Evolutionary conservation across 2,888 invertebrate species (phyloP).

Genomic region (Myathropa florea): DNA sequence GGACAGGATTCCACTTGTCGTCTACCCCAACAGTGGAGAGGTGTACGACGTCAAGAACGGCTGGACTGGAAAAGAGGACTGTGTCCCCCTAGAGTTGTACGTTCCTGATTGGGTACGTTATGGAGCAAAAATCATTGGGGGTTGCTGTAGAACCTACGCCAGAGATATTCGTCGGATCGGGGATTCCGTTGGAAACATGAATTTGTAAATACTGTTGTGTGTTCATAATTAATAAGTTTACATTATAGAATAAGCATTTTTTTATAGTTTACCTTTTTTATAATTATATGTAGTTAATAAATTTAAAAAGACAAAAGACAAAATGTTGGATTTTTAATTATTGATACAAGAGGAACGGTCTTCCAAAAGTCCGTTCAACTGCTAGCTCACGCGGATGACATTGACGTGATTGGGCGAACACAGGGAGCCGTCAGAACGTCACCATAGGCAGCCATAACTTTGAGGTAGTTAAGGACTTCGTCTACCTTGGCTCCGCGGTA

Average conservation of each 20-base stretch:
- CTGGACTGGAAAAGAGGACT: slow-evolving; percentile 87
- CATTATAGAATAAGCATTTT: slow-evolving; percentile 19
- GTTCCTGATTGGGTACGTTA: slow-evolving; percentile 90
- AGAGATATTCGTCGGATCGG: slow-evolving; percentile 89
- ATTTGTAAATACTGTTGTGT: slow-evolving; percentile 4
- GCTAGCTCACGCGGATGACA: no score
- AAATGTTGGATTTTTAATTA: not conserved
- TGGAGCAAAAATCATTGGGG: slow-evolving; percentile 93
- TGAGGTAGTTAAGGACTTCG: no score
- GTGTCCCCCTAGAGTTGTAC: slow-evolving; percentile 86
- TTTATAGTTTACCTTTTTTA: not conserved
- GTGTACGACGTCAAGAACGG: slow-evolving; percentile 77
- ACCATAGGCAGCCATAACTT: no score
- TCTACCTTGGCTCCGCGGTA: no score
- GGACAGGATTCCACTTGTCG: slow-evolving; percentile 87
- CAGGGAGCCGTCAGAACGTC: no score
- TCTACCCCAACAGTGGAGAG: slow-evolving; percentile 94
- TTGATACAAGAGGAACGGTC: no score
- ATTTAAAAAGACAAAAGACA: not conserved
- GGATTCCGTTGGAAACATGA: slow-evolving; percentile 76
- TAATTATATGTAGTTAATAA: slow-evolving; percentile 4
- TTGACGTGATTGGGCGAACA: no score
- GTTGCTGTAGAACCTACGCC: slow-evolving; percentile 94
- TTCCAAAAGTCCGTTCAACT: no score
- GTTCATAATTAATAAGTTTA: not conserved